Evolutionary conservation across 2,888 invertebrate species (phyloP), one percentile per base, ranked within the genome.

Genomic region (Caenorhabditis sulstoni): DNA sequence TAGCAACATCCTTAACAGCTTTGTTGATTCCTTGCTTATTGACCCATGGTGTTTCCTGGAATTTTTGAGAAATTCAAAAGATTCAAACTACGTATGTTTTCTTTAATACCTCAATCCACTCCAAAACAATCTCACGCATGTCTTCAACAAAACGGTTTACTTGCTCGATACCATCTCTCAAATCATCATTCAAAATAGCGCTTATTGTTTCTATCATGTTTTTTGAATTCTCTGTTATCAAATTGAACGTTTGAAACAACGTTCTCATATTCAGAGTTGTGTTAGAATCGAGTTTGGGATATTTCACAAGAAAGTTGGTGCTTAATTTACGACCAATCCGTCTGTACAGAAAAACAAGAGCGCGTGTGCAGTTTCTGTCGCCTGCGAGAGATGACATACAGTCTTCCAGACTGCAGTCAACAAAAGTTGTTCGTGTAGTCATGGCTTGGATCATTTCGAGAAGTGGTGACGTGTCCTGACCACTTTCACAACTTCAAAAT

Each of bases 31-130:
- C 16, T 8, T 47, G 47, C 1, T 8, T 47, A 1, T 47, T 8
- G 16, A 47, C 18, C 47, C 47, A 47, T 47, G 47, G 47, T 16
- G 47, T 47, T 47, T 47, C 47, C 47, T 47, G n/a, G 9, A 44
- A 44, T 3, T 44, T 29, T 29, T 29, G 7, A 29, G 29, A 29
- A 29, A 29, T 29, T 29, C 7, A 29, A 29, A 41, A 37, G 11
- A 37, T 11, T 8, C 37, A 37, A 37, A 37, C 37, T 8, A 37
- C 37, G 37, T 8, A 11, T 37, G 37, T n/a, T n/a, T n/a, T n/a
- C n/a, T 29, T 11, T 41, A 2, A 41, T 14, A 41, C 41, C 41
- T 41, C 14, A 14, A 41, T 11, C 14, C 14, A 14, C 11, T 41
- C 41, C 14, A 41, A 4, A 11, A 41, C 3, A 3, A 11, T 8